A percentile compares a stretch with the other conserved stretches of the same genome.
Evolutionary conservation across 2,888 invertebrate species (phyloP).

Genomic region (Oxyteleia sp.): DNA sequence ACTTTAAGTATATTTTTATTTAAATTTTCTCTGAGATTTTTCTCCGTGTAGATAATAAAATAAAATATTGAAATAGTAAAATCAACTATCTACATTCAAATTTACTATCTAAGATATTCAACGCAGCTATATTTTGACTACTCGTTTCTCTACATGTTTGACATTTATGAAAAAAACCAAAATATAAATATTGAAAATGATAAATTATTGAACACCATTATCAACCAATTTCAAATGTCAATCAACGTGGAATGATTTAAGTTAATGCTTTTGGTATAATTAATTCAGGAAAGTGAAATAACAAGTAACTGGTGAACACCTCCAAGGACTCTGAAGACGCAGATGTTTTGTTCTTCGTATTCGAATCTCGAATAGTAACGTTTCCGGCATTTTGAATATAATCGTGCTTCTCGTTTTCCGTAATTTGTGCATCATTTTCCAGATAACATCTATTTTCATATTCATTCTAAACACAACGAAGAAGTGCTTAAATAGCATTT

Average conservation of each 20-base stretch:
- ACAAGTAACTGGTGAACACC: constrained; percentile 62
- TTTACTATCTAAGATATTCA: too few species aligned
- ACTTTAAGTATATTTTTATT: too few species aligned
- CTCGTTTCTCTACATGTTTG: too few species aligned
- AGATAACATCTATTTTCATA: constrained; percentile 59
- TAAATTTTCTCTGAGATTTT: too few species aligned
- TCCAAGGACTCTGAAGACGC: constrained; percentile 53
- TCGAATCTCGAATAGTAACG: constrained; percentile 41
- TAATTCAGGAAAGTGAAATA: constrained; percentile 53
- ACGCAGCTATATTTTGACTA: too few species aligned
- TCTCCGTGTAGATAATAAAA: too few species aligned
- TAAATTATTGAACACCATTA: constrained; percentile 5
- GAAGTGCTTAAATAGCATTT: too few species aligned
- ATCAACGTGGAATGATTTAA: background rate
- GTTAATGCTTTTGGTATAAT: constrained; percentile 31
- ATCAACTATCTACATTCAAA: too few species aligned
- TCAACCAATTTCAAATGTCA: background rate
- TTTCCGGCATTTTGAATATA: constrained; percentile 63
- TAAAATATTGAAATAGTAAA: too few species aligned
- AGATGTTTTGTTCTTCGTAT: constrained; percentile 45
- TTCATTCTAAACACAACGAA: constrained; percentile 30
- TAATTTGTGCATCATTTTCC: constrained; percentile 54
- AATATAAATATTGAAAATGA: too few species aligned
- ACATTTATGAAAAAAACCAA: too few species aligned
- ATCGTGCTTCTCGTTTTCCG: constrained; percentile 58